These are phyloP conservation scores for Ptychochromis oligacanthus DNA, from an alignment of 2,113 vertebrate species.

Conservation along the genomic window DNA sequence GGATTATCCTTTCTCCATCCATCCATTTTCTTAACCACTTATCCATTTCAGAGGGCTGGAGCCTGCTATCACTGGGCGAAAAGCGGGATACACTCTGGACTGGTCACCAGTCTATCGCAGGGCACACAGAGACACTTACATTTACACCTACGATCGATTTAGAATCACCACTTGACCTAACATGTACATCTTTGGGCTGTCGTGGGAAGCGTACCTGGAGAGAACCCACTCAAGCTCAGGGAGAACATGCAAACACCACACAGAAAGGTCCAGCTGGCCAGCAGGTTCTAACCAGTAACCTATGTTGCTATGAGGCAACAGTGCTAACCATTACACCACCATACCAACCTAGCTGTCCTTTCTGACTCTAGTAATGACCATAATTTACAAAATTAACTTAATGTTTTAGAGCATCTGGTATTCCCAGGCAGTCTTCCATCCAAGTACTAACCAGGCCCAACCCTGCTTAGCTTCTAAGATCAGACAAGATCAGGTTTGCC, in stretches of 20 bases:
- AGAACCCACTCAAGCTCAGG: too few relatives aligned
- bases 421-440: not conserved
- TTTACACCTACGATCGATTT: too few relatives aligned
- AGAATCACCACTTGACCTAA: too few relatives aligned
- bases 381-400: not conserved
- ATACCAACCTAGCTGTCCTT: not conserved
- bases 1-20: not conserved
- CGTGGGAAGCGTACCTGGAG: too few relatives aligned
- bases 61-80: not conserved
- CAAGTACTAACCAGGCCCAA: not conserved
- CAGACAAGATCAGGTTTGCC: not conserved
- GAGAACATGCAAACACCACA: too few relatives aligned
- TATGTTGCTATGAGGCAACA: too few relatives aligned
- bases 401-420: not conserved
- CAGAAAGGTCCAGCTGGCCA: too few relatives aligned
- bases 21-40: not conserved
- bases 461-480: not conserved
- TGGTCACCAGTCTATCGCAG: not conserved
- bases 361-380: not conserved
- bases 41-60: not conserved
- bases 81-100: not conserved
- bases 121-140: too few relatives aligned
- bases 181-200: too few relatives aligned
- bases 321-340: not conserved
- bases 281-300: too few relatives aligned